Base-by-base conservation (phyloP, 35 echinoderm and acorn worm species). In the Holothuria glaberrima region DNA sequence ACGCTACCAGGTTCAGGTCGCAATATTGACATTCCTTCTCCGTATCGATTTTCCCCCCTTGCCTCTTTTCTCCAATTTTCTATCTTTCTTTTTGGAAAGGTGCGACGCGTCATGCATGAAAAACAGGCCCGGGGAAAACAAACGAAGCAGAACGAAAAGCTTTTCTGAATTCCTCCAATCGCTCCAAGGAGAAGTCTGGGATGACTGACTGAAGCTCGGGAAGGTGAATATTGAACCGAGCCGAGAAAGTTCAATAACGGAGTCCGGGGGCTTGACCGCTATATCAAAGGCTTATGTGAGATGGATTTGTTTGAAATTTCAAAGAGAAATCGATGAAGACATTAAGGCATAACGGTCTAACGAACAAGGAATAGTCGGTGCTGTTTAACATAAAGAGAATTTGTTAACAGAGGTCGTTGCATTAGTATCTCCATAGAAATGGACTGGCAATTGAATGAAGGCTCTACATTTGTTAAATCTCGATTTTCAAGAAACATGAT, bases 81-180 rank as follows among this genome's bases (percentile, higher is more conserved):
- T n/a, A 30, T 48, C 74, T 78, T 38, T 21, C 74, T 78, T 12
- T 19, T 45, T 25, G 22, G 41, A 48, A 26, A 78, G 74, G 44
- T 24, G 74, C 74, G 29, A 41, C 44, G 50, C 74, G 74, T 78
- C 74, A 78, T 78, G 74, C 74, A 78, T 78, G 74, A 48, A 78
- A 78, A 78, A 78, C 74, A 78, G 74, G 50, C 74, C 74, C 33
- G 50, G 74, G 74, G 38, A 78, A 78, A 78, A 78, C 50, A 78
- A 78, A 48, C 74, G 21, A 78, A 78, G 74, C 74, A 78, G 74
- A 78, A 78, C 74, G 74, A 78, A 78, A 41, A 78, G 74, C 74
- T 78, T 78, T 78, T 48, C 74, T 48, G 74, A 78, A 78, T 78
- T 78, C 74, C 74, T 48, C 50, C 74, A 78, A 75, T 75, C 33